Conservation (phyloP, 2,888 invertebrate species). For the Tetramorium bicarinatum region DNA sequence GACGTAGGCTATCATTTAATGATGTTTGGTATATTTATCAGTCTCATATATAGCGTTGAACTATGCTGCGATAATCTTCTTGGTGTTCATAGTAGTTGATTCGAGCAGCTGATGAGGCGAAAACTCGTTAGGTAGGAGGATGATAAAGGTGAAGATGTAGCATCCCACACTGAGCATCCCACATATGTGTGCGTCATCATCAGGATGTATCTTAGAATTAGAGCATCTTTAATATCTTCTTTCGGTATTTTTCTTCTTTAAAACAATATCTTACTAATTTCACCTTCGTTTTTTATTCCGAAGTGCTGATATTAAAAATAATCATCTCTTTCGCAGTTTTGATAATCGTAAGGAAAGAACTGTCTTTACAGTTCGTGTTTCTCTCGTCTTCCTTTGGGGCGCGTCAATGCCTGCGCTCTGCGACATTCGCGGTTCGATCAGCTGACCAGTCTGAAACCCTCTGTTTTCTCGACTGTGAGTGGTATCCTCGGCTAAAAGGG, state of each 20-base stretch:
- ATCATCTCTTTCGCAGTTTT: not conserved
- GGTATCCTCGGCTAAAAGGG: slow-evolving; percentile 84
- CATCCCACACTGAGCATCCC: not conserved
- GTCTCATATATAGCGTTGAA: not conserved
- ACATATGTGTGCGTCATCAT: slow-evolving; percentile 20
- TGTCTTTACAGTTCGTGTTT: not conserved
- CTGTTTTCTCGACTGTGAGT: slow-evolving; percentile 86
- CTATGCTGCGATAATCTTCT: slow-evolving; percentile 1
- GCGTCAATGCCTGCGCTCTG: not conserved
- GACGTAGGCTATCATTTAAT: not conserved
- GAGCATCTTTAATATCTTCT: not conserved
- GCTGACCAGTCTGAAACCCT: slow-evolving; percentile 78
- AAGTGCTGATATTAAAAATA: not conserved
- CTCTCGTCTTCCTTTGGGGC: not conserved
- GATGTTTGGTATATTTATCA: not conserved
- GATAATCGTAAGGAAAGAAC: not conserved
- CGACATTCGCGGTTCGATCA: slow-evolving; percentile 56
- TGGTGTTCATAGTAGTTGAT: slow-evolving; percentile 9
- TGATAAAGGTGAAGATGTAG: slow-evolving; percentile 7
- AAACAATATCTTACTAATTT: not conserved
- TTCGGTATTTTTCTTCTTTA: not conserved
- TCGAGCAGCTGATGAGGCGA: slow-evolving; percentile 71
- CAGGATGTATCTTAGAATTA: slow-evolving; percentile 11
- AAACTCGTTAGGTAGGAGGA: slow-evolving; percentile 54
- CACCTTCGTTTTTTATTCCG: not conserved